Base-by-base conservation (phyloP, 2,113 vertebrate genomes). In the Corvus moneduloides region DNA sequence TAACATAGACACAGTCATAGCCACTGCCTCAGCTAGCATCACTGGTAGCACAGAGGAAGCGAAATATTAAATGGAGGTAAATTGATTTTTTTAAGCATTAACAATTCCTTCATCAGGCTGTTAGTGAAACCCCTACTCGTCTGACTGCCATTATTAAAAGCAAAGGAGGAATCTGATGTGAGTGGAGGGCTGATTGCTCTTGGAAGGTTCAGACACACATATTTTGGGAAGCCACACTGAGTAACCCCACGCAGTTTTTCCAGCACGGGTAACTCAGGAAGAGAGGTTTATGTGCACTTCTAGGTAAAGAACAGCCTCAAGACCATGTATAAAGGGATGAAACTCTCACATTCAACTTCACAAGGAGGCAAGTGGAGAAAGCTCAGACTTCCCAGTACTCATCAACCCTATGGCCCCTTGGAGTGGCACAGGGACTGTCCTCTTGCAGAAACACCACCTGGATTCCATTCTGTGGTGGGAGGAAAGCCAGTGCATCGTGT, bases 391-490 rank as follows among this genome's bases (percentile, higher is more conserved):
- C 9, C 20, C 63, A 61, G 27, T 28, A 55, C 16, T 13, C n/a
- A 81, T 27, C 43, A 62, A 66, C 23, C 21, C 87, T 33, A 30
- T 0, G 0, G 37, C 6, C 30, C 43, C 27, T 55, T 32, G 10
- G 73, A 81, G 68, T 2, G 21, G 33, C 80, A 84, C 2, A 2
- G 74, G 12, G 33, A 76, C 32, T 23, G 23, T 39, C 37, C 55
- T 49, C n/a, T 43, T 67, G 69, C 51, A 94, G 69, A 43, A 89
- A 78, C 56, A 78, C 59, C 84, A 89, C 39, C 64, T 63, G 84
- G 35, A 39, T 87, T 77, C 28, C 32, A 23, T 1, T 20, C 21
- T 3, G 6, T 2, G 3, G 20, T 39, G 52, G 52, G 68, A 89
- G 35, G 56, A 84, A 87, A 78, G 64, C 26, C 69, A 84, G 30